A percentile compares a stretch with the other conserved stretches of the same genome.
These are phyloP conservation scores for Daphoenositta chrysoptera DNA, from an alignment of 2,113 vertebrate genomes.

Conservation along the genomic window DNA sequence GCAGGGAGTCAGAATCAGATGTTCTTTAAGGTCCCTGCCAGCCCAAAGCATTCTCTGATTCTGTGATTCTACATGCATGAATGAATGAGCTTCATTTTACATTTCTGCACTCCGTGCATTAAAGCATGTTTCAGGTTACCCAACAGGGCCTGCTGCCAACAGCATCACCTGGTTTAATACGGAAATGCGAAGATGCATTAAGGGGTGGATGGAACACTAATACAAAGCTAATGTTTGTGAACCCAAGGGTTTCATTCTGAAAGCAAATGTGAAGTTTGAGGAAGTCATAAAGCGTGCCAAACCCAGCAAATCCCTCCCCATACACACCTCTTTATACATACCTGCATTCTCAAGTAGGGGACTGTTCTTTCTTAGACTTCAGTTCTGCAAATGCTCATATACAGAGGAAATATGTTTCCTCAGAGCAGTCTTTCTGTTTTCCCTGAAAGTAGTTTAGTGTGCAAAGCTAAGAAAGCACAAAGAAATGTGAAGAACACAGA, in stretches of 20 bases:
- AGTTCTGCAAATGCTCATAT: not conserved
- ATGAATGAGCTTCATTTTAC: not conserved
- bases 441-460: not conserved
- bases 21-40: not conserved
- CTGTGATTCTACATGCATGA: not conserved
- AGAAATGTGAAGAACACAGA: not conserved
- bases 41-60: not conserved
- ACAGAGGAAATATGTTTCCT: not conserved
- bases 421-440: not conserved
- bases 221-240: conserved; percentile 22
- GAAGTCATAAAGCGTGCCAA: not conserved
- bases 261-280: not conserved
- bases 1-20: not conserved
- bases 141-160: not conserved
- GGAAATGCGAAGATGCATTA: not conserved
- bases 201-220: not conserved
- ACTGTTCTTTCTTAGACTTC: not conserved
- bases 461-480: not conserved
- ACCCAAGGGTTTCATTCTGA: not conserved
- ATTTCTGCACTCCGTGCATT: not conserved
- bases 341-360: not conserved
- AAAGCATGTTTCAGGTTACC: not conserved
- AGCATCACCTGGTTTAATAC: not conserved
- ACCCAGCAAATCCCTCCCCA: not conserved
- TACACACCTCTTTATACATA: not conserved